Conservation (phyloP, 1,140 invertebrate genomes). For the Mya arenaria region DNA sequence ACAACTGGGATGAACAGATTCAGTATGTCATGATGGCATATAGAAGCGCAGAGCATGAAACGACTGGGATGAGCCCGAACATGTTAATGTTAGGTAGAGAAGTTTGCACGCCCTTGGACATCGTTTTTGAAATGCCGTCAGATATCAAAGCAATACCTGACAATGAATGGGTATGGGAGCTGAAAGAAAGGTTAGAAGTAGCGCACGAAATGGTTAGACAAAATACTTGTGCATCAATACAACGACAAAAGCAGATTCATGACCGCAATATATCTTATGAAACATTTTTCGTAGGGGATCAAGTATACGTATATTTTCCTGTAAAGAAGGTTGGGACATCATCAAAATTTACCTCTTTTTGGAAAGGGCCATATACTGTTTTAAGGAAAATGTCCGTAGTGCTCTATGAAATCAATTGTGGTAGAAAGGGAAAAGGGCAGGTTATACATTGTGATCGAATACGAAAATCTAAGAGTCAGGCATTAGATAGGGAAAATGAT, state of each 20-base stretch:
- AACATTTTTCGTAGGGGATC: background rate
- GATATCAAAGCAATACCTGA: too few species aligned
- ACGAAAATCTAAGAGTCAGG: background rate
- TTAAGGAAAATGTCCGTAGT: background rate
- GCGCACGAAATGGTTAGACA: slow-evolving; percentile 30
- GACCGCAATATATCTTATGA: background rate
- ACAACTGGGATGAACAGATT: slow-evolving; percentile 45
- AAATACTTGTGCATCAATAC: background rate
- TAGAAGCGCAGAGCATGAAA: slow-evolving; percentile 35
- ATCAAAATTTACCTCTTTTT: slow-evolving; percentile 13
- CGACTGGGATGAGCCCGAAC: slow-evolving; percentile 48
- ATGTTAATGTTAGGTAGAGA: slow-evolving; percentile 60
- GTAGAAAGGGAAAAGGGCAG: background rate
- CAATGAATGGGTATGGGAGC: slow-evolving; percentile 23
- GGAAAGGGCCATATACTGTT: slow-evolving; percentile 2
- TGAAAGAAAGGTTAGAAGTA: slow-evolving; percentile 27
- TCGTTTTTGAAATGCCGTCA: slow-evolving; percentile 9
- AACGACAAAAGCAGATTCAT: background rate
- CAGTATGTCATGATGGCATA: slow-evolving; percentile 49
- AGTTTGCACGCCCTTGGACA: slow-evolving; percentile 21
- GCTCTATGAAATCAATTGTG: slow-evolving; percentile 11
- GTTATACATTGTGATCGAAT: slow-evolving; percentile 11
- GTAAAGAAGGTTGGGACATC: slow-evolving; percentile 15
- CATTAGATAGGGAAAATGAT: background rate
- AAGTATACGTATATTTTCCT: slow-evolving; percentile 20